A percentile compares a stretch with the other conserved stretches of the same genome.
phyloP scores from a whole-genome alignment of 2,113 vertebrate genomes.

The Lampris incognitus region DNA sequence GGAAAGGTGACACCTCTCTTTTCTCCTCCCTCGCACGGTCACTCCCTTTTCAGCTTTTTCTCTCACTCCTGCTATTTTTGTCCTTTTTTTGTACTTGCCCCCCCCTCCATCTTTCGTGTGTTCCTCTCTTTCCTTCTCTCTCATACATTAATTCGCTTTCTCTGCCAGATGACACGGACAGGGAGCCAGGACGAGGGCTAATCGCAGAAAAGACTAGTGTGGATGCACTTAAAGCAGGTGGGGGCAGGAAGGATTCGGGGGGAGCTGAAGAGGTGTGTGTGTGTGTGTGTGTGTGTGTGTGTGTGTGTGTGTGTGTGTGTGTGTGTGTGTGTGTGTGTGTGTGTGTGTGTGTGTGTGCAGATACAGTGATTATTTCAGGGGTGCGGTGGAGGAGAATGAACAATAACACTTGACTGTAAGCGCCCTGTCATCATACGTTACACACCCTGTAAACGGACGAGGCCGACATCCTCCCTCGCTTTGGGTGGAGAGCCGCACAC shows the following conservation, averaged over 20 bases:
- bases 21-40: background rate
- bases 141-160: background rate
- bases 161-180: background rate
- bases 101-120: background rate
- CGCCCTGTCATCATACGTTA: conserved; percentile 32
- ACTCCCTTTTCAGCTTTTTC: background rate
- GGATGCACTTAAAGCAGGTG: no score
- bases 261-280: background rate
- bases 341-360: background rate
- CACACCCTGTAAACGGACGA: conserved; percentile 15
- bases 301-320: background rate
- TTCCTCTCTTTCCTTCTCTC: background rate
- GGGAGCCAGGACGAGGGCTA: no score
- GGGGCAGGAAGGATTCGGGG: no score
- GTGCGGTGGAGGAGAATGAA: no score
- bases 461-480: conserved; percentile 36
- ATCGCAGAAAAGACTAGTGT: no score
- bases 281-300: background rate
- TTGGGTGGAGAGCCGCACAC: conserved; percentile 22
- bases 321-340: background rate
- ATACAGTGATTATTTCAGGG: no score
- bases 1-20: background rate
- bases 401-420: conserved; percentile 29
- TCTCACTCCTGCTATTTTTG: background rate
- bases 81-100: no score